Base-by-base conservation (phyloP, 2,888 invertebrate species). In the Parnassius smintheus region DNA sequence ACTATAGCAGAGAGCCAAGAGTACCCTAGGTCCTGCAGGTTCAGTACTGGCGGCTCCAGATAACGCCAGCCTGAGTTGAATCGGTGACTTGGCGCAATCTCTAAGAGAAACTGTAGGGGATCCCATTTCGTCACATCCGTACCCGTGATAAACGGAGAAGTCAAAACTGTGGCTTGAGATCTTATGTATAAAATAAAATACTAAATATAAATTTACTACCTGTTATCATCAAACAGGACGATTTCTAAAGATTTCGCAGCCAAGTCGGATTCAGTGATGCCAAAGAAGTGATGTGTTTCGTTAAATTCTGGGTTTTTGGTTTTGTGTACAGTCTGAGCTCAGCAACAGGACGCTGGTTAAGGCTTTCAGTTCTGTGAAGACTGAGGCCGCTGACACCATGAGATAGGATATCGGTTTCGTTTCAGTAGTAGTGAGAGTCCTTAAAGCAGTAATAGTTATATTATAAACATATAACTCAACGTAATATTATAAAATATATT, bases 231-330 rank as follows among this genome's bases (percentile, higher is more conserved):
- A 66, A 95, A 94, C 7, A 96, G 85, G 10, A 95, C 90, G 44
- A 96, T 93, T 76, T 96, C 95, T 68, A 96, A 80, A 2, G 94
- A 88, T 75, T 97, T 96, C 61, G 93, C 93, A 48, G 93, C 91
- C 71, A 98, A 92, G 83, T 98, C 98, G 44, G 95, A 96, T 72
- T 97, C 97, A 12, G 96, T 96, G 70, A 98, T 94, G 60, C 98
- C 98, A 76, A 97, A 96, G 87, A 98, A 98, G 59, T 96, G 96
- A 18, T 98, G 87, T 0, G 96, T 96, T 85, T 98, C 98, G 85
- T 98, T 97, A 92, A 98, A 98, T 83, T 98, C 98, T 0, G 98
- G 98, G 87, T 98, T 97, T 76, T 97, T 93, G 0, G 97, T 97
- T 85, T 98, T 98, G 83, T 97, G 97, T 2, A 98, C 96, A 0